phyloP scores from a whole-genome alignment of 2,797 vertebrate genomes.

The Coregonus suidteri region DNA sequence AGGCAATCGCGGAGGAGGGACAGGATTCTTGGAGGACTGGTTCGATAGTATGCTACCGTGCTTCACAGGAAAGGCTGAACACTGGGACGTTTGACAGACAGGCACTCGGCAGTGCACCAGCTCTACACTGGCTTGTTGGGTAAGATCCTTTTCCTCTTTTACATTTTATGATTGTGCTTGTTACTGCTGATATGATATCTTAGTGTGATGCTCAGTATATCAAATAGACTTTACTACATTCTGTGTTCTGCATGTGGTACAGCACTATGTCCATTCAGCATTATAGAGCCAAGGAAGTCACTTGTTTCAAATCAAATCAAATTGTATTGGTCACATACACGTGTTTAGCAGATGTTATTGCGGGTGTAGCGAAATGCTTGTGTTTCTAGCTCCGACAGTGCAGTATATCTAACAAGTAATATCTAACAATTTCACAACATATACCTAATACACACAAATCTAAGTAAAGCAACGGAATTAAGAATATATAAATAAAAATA shows the following conservation, averaged over 20 bases:
- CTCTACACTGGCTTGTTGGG: slow-evolving; percentile 59
- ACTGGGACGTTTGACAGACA: slow-evolving; percentile 63
- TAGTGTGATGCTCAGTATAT: slow-evolving; percentile 22
- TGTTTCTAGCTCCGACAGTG: too few species aligned
- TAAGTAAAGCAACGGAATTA: too few species aligned
- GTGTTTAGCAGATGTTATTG: too few species aligned
- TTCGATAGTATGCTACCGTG: slow-evolving; percentile 63
- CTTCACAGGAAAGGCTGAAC: slow-evolving; percentile 55
- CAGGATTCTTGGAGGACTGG: slow-evolving; percentile 43
- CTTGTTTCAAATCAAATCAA: background rate
- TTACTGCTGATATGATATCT: slow-evolving; percentile 10
- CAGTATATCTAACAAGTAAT: too few species aligned
- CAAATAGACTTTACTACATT: slow-evolving; percentile 3
- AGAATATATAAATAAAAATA: too few species aligned
- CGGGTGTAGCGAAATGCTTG: too few species aligned
- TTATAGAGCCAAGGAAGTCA: slow-evolving; percentile 39
- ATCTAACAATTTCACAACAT: too few species aligned
- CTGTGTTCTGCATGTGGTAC: slow-evolving; percentile 3
- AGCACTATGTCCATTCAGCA: slow-evolving; percentile 4
- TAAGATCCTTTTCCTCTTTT: slow-evolving; percentile 55
- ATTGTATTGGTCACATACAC: too few species aligned
- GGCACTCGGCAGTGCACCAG: slow-evolving; percentile 66
- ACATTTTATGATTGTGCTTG: slow-evolving; percentile 19
- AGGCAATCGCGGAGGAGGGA: slow-evolving; percentile 47
- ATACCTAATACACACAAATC: too few species aligned